Evolutionary conservation across 2,797 vertebrate genomes (phyloP), one percentile per base, ranked within the genome.

Genomic region (Thalassophryne amazonica): DNA sequence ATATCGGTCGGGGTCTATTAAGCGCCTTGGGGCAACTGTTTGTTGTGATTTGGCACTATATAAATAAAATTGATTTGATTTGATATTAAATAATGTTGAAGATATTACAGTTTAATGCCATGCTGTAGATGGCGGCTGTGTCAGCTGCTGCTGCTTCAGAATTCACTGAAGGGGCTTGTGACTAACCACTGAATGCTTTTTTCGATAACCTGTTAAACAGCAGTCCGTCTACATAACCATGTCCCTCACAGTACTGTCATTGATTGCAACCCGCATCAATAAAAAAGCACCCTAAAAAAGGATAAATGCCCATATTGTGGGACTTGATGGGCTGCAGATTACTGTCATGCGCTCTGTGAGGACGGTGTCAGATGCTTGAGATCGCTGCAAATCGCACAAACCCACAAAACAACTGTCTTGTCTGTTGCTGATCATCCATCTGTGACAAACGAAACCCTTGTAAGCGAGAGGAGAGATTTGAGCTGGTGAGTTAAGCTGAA

Each of bases 401-500:
- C 53, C 66, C 66, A 61, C 76, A 62, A 70, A 81, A 78, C 78
- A 80, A 83, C 79, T 73, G 78, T 81, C 57, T 65, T 5, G 55
- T 63, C 68, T 42, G 73, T 28, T 37, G 62, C 35, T 20, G 68
- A 71, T 70, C 69, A 55, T 60, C 82, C 68, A 49, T 51, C 78
- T 68, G 79, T 67, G 75, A 71, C 67, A 78, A 82, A 78, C 49
- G 28, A 71, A 69, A 65, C 50, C 58, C 47, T 54, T 45, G 62
- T 60, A 67, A 69, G 66, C 21, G 62, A 53, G 54, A 40, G 60
- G 28, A 52, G 40, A 41, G 42, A 46, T 38, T 46, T 5, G 23
- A 45, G 56, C 40, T 28, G 47, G 36, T 24, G 69, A 72, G 70
- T 27, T 45, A 32, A 67, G 59, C 37, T 68, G 45, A 69, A 69